A percentile compares a stretch with the other conserved stretches of the same genome.
Conservation (phyloP, 2,797 vertebrate genomes). For the Microctenopoma stevenorrisi region DNA sequence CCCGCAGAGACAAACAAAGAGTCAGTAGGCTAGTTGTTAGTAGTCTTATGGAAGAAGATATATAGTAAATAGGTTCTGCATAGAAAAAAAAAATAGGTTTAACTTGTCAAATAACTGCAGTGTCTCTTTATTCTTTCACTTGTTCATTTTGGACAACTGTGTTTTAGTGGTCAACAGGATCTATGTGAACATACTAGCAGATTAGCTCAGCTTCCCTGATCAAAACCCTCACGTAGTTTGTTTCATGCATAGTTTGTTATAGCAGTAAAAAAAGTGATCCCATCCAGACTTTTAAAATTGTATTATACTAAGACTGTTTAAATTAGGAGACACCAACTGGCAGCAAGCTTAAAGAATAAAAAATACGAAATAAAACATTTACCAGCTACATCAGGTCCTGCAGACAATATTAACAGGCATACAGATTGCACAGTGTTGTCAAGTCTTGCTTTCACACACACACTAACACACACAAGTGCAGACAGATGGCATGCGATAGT, state of each 20-base stretch:
- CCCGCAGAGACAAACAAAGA: neutral
- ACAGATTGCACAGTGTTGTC: neutral
- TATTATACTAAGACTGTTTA: neutral
- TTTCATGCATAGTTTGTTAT: too few species aligned
- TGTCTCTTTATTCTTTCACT: too few species aligned
- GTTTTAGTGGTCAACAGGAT: neutral
- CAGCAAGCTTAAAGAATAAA: neutral
- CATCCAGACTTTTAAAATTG: too few species aligned
- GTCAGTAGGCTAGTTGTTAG: neutral
- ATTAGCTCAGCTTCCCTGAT: too few species aligned
- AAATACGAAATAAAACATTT: too few species aligned
- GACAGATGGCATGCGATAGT: constrained; percentile 5
- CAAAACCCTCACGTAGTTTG: too few species aligned
- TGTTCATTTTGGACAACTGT: too few species aligned
- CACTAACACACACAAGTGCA: neutral
- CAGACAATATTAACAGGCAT: neutral
- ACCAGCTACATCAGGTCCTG: too few species aligned
- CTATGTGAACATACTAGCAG: too few species aligned
- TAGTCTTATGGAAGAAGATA: neutral
- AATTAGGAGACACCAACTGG: neutral
- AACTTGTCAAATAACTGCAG: too few species aligned
- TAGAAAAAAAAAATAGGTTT: too few species aligned
- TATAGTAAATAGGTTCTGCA: neutral
- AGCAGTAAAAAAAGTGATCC: too few species aligned
- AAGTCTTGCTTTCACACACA: neutral